Conservation (phyloP, 2,797 vertebrate genomes). For the Myripristis murdjan region DNA sequence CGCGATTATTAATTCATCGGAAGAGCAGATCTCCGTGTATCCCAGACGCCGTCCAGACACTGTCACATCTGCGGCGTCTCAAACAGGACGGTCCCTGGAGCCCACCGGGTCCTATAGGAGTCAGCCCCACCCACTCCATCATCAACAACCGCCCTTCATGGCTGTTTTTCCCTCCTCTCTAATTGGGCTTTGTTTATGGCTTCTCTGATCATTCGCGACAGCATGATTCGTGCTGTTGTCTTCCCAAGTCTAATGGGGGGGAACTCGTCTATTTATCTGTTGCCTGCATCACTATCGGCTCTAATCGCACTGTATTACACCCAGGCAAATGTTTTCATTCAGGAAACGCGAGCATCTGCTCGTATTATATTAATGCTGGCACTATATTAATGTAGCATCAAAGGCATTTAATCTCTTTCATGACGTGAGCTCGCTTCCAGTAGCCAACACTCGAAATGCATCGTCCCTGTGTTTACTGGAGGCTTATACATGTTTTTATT, state of each 20-base stretch:
- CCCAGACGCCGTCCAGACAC: constrained; percentile 65
- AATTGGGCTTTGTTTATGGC: constrained; percentile 73
- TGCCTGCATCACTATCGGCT: constrained; percentile 36
- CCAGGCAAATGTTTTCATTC: constrained; percentile 30
- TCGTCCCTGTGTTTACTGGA: not conserved
- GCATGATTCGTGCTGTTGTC: constrained; percentile 46
- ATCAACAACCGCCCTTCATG: constrained; percentile 6
- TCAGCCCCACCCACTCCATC: constrained; percentile 46
- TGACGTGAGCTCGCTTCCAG: constrained; percentile 1
- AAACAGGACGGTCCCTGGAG: constrained; percentile 34
- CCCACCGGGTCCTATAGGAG: constrained; percentile 42
- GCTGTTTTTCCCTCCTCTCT: constrained; percentile 56
- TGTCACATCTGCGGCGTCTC: constrained; percentile 52
- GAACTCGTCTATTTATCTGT: constrained; percentile 49
- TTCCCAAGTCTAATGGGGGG: constrained; percentile 52
- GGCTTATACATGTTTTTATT: too few relatives aligned
- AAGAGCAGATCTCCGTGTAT: constrained; percentile 40
- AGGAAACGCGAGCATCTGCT: constrained; percentile 14
- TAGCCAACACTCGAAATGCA: constrained; percentile 7
- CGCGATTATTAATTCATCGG: constrained; percentile 75
- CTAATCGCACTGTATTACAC: constrained; percentile 41
- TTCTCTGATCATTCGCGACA: constrained; percentile 52
- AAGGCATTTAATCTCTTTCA: not conserved
- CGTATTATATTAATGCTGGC: constrained; percentile 7
- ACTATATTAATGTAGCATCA: not conserved